phyloP scores from a whole-genome alignment of 1,140 invertebrate genomes.

The Phymastichus coffea region DNA sequence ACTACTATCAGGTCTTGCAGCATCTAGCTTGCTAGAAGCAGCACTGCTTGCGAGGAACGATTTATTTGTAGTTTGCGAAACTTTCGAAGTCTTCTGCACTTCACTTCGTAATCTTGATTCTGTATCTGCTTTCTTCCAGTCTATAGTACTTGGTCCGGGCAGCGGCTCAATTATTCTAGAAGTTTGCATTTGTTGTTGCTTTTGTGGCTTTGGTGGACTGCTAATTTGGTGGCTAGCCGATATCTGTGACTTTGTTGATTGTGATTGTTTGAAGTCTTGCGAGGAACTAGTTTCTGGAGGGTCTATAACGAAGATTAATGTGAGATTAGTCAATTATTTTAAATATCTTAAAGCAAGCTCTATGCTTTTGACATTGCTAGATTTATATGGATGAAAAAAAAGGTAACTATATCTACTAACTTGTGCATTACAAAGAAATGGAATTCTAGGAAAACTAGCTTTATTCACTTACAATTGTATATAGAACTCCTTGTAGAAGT shows the following conservation, averaged over 20 bases:
- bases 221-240: slow-evolving; percentile 17
- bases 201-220: slow-evolving; percentile 18
- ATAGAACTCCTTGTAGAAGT: slow-evolving; percentile 53
- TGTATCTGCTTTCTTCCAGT: slow-evolving; percentile 40
- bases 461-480: slow-evolving; percentile 53
- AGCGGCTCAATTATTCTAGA: slow-evolving; percentile 50
- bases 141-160: slow-evolving; percentile 44
- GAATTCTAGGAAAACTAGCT: too few relatives aligned
- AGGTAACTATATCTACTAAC: too few relatives aligned
- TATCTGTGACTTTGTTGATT: slow-evolving; percentile 21
- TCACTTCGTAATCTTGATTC: slow-evolving; percentile 26
- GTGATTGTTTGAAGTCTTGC: slow-evolving; percentile 31
- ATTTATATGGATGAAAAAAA: too few relatives aligned
- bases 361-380: too few relatives aligned
- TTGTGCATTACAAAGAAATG: too few relatives aligned
- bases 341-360: too few relatives aligned
- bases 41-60: slow-evolving; percentile 24
- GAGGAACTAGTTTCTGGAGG: slow-evolving; percentile 25
- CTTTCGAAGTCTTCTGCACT: slow-evolving; percentile 23
- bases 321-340: too few relatives aligned
- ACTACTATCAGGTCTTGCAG: slow-evolving; percentile 7
- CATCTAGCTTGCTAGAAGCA: slow-evolving; percentile 25
- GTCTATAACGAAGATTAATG: slow-evolving; percentile 31
- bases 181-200: slow-evolving; percentile 32
- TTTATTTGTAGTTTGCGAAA: slow-evolving; percentile 26